These are phyloP conservation scores for Leptobrachium ailaonicum DNA, from an alignment of 2,113 vertebrate species.

Conservation along the genomic window DNA sequence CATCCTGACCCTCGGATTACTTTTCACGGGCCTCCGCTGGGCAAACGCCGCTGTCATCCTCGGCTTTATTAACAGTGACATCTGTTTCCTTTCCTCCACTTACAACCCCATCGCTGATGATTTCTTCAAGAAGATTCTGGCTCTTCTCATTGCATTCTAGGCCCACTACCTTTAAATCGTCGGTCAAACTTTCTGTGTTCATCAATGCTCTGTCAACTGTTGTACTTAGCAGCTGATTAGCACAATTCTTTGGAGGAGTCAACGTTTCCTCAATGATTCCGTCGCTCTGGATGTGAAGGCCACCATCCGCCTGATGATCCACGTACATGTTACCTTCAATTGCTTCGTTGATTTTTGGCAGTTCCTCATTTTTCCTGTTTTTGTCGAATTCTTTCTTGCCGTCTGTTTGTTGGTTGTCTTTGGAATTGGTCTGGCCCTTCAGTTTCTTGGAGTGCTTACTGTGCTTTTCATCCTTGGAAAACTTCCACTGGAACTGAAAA, in stretches of 20 bases:
- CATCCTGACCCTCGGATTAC: conserved; percentile 14
- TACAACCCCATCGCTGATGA: accelerated
- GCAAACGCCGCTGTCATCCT: accelerated
- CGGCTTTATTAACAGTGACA: accelerated
- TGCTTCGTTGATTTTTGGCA: conserved; percentile 46
- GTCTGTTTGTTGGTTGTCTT: conserved; percentile 56
- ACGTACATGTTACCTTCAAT: conserved; percentile 46
- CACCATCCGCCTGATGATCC: conserved; percentile 44
- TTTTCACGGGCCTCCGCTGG: conserved; percentile 16
- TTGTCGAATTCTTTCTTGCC: conserved; percentile 59
- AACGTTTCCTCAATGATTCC: background rate
- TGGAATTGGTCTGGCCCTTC: conserved; percentile 60
- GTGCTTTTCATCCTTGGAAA: conserved; percentile 68
- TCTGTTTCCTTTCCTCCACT: background rate
- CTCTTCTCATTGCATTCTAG: background rate
- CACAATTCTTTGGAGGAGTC: background rate
- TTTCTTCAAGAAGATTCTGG: accelerated
- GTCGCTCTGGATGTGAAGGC: conserved; percentile 45
- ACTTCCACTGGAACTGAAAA: conserved; percentile 75
- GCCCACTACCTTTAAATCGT: conserved; percentile 22
- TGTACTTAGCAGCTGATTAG: accelerated
- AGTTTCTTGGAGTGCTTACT: conserved; percentile 64
- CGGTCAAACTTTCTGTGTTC: background rate
- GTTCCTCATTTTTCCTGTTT: conserved; percentile 61
- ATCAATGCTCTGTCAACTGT: accelerated